These are phyloP conservation scores for Hyles lineata DNA, from an alignment of 2,888 invertebrate species.

Conservation along the genomic window DNA sequence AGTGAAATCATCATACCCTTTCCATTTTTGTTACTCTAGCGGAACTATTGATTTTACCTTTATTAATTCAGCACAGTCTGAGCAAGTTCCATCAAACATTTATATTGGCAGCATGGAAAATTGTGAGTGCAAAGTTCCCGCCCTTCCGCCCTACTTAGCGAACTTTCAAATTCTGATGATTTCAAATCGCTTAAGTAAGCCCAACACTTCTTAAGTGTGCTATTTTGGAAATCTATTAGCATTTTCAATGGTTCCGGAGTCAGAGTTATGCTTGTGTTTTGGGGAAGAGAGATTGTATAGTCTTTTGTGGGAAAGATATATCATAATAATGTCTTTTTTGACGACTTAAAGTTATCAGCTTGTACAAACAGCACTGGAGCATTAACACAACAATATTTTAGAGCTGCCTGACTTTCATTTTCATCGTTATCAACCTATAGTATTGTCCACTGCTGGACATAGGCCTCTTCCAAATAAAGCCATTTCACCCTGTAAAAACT, in stretches of 20 bases:
- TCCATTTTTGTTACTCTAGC: not conserved
- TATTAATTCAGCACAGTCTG: slow-evolving; percentile 22
- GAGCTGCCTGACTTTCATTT: too few relatives aligned
- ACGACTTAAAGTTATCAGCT: not conserved
- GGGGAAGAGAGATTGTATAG: not conserved
- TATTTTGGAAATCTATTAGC: slow-evolving; percentile 61
- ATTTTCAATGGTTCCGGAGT: slow-evolving; percentile 44
- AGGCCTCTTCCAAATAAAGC: too few relatives aligned
- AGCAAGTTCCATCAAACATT: slow-evolving; percentile 46
- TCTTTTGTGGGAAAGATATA: not conserved
- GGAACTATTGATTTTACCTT: not conserved
- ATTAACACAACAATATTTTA: too few relatives aligned
- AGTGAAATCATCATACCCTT: too few relatives aligned
- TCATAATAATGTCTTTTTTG: not conserved
- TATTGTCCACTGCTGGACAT: too few relatives aligned
- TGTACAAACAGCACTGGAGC: not conserved
- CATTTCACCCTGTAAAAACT: too few relatives aligned
- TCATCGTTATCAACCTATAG: too few relatives aligned
- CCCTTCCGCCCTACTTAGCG: slow-evolving; percentile 36
- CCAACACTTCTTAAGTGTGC: slow-evolving; percentile 50
- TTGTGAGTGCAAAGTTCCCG: slow-evolving; percentile 50
- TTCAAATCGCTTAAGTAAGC: slow-evolving; percentile 54
- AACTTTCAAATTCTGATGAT: slow-evolving; percentile 55
- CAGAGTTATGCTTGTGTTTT: not conserved
- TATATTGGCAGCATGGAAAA: slow-evolving; percentile 45